These are phyloP conservation scores for Pteronura brasiliensis DNA, from an alignment of 2,113 vertebrate species.

Conservation along the genomic window DNA sequence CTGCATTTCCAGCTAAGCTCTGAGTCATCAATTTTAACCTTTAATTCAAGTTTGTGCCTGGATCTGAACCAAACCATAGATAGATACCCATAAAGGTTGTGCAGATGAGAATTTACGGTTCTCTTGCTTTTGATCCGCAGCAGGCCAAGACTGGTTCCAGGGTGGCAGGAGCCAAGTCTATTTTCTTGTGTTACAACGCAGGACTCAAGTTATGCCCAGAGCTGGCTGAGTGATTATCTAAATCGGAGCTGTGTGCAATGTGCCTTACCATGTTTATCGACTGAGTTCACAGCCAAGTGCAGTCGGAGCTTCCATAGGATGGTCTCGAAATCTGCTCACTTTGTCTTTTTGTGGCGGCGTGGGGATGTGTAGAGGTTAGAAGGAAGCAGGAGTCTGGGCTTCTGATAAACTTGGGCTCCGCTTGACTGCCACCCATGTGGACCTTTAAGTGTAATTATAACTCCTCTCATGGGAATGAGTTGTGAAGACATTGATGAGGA, in stretches of 20 bases:
- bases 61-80: slow-evolving; percentile 63
- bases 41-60: slow-evolving; percentile 68
- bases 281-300: slow-evolving; percentile 31
- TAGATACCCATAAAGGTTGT: slow-evolving; percentile 56
- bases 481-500: not conserved
- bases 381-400: not conserved
- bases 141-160: slow-evolving; percentile 25
- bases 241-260: not conserved
- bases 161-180: slow-evolving; percentile 47
- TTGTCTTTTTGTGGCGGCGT: not conserved
- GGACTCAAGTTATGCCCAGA: slow-evolving; percentile 36
- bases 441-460: not conserved
- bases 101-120: slow-evolving; percentile 40
- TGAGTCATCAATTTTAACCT: slow-evolving; percentile 69
- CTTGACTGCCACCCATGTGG: not conserved
- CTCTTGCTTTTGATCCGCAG: slow-evolving; percentile 51
- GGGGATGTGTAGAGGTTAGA: not conserved
- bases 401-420: not conserved
- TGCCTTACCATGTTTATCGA: not conserved
- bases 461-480: not conserved
- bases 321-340: not conserved
- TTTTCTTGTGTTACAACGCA: slow-evolving; percentile 51
- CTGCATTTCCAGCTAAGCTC: slow-evolving; percentile 52
- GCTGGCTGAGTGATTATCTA: slow-evolving; percentile 28
- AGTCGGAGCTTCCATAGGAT: not conserved